phyloP scores from a whole-genome alignment of 2,797 vertebrate species.

The Xiphorhynchus erythropygius region DNA sequence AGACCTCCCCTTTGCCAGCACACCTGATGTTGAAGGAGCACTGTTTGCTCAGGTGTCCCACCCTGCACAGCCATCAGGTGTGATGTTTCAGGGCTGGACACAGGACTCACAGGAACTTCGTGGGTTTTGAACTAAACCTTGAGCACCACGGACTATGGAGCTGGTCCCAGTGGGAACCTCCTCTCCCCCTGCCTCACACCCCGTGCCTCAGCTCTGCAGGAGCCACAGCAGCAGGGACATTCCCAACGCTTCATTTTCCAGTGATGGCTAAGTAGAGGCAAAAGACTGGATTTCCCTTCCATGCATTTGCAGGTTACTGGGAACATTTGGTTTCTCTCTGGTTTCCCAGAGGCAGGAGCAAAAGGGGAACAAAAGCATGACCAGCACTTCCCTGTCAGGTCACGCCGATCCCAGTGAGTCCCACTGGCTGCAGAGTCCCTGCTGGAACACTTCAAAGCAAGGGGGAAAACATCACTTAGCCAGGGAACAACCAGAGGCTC shows the following conservation, averaged over 20 bases:
- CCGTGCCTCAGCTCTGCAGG: not conserved
- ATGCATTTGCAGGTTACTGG: not conserved
- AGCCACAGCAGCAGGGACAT: not conserved
- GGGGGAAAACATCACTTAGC: not conserved
- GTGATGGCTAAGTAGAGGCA: not conserved
- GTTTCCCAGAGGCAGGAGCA: not conserved
- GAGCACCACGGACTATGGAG: not conserved
- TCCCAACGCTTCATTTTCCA: not conserved
- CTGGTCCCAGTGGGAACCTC: rapidly evolving
- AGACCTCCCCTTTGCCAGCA: not conserved
- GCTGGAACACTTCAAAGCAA: not conserved
- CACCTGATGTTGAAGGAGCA: not conserved
- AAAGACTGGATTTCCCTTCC: not conserved
- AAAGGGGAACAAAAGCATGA: not conserved
- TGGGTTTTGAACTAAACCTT: not conserved
- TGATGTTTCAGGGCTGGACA: not conserved
- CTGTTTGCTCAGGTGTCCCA: not conserved
- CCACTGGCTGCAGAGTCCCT: not conserved
- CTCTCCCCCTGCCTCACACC: not conserved
- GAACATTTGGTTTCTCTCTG: not conserved
- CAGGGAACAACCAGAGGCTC: not conserved
- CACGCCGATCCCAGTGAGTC: not conserved
- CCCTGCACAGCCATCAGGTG: no score
- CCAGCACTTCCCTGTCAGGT: not conserved
- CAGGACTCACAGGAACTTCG: not conserved